Base-by-base conservation (phyloP, 2,888 invertebrate genomes). In the Melitaea athalia region DNA sequence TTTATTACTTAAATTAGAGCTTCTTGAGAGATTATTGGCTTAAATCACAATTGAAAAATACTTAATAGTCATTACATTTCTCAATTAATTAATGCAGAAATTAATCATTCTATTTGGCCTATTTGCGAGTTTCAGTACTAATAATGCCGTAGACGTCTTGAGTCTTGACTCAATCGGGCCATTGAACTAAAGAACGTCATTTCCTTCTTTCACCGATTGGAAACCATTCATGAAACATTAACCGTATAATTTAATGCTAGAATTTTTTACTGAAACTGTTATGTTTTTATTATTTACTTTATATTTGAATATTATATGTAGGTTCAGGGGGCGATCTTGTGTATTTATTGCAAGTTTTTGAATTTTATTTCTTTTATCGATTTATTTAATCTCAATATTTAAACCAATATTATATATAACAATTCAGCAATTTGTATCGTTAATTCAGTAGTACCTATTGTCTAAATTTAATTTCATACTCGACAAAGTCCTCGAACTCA, bases 151-250 rank as follows among this genome's bases (percentile, higher is more conserved):
- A 65, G 63, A 67, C 63, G 64, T 67, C 72, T 71, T 67, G 69
- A 80, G 82, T 85, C 85, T 85, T 84, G 80, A 78, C 82, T 70
- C 61, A 72, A 82, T 78, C 85, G 84, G 88, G 88, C 83, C 88
- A 85, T 87, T 87, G 89, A 89, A 87, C 90, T 81, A 85, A 82
- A 75, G 78, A 63, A 71, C 74, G 85, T 83, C 84, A 88, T 75
- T 77, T 77, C 77, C 83, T 86, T 91, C 89, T 89, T 87, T 84
- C 83, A 80, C 76, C 81, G 81, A 80, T 81, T 80, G 78, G 79
- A 75, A 74, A 76, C 70, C 68, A 67, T 75, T 69, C 69, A 73
- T 69, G 55, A 60, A 59, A 59, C 61, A 49, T 38, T 38, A 38
- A 38, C 6, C 8, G 5, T 38, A 8, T 38, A 7, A 38, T 0